Evolutionary conservation across 2,888 invertebrate genomes (phyloP), one percentile per base, ranked within the genome.

Genomic region (Brachylomia viminalis): DNA sequence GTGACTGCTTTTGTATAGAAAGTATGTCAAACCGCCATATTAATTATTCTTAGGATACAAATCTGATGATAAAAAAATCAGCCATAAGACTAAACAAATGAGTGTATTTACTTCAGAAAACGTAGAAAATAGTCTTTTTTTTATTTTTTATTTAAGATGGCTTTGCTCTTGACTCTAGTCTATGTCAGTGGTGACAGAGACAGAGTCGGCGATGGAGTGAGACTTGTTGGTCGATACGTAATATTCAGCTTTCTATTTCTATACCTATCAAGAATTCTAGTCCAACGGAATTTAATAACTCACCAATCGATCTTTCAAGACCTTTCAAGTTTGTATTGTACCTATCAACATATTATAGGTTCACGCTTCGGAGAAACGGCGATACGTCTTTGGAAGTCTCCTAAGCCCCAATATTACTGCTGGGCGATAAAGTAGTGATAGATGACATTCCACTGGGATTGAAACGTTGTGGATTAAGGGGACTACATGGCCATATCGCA

Each of bases 281-380:
- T 11, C 56, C 42, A 56, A 52, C 27, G 64, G 72, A 77, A 82
- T 82, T 82, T 71, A 68, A 82, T 83, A 86, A 42, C 76, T 45
- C 15, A 54, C 52, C 65, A 58, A 85, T 77, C 83, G 72, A 77
- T 82, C 54, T 76, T 59, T 56, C 42, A n/a, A 73, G 77, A 71
- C 64, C 47, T 68, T 67, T 77, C 67, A 56, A 67, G 66, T 77
- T 64, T 30, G 27, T 71, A 54, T n/a, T 58, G 38, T 80, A 66
- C n/a, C 11, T 45, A 47, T 38, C 33, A 62, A 69, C 27, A 59
- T 70, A 49, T 49, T 58, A 45, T 33, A 65, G 23, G 72, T 47
- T 80, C 23, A 49, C 20, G 30, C 45, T 52, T 52, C 38, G 11
- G 15, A 71, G 49, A 56, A 68, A 77, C 47, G 45, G 38, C 64